These are phyloP conservation scores for Ceratina japonica DNA, from an alignment of 1,140 invertebrate genomes.

Conservation along the genomic window DNA sequence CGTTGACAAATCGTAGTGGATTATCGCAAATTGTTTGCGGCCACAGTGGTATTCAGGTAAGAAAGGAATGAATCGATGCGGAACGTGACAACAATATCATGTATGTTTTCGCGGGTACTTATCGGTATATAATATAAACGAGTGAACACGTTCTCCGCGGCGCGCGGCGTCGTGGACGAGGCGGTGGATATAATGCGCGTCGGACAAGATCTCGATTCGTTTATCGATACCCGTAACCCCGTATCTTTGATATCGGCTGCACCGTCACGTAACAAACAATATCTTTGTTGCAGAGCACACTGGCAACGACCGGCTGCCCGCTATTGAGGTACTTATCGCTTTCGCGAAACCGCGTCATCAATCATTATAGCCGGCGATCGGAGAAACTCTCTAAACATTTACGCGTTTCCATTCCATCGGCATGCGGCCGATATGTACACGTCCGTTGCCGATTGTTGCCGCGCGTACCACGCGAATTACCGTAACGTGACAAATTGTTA, in stretches of 20 bases:
- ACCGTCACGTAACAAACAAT: neutral
- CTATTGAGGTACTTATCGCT: conserved; percentile 33
- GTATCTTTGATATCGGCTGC: conserved; percentile 27
- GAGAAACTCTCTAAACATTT: conserved; percentile 33
- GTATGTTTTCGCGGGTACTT: conserved; percentile 27
- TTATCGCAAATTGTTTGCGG: no score
- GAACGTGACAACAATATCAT: conserved; percentile 44
- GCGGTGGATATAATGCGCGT: no score
- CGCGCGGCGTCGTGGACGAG: no score
- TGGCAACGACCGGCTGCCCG: neutral
- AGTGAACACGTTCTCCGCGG: no score
- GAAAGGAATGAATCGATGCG: conserved; percentile 32
- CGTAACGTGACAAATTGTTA: conserved; percentile 42
- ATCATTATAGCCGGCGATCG: conserved; percentile 33
- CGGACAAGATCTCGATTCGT: conserved; percentile 38
- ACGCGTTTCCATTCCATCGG: conserved; percentile 23
- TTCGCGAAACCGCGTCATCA: conserved; percentile 32
- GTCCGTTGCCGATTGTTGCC: conserved; percentile 29
- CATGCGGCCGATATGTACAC: neutral
- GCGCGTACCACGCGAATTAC: conserved; percentile 11
- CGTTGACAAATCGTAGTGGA: no score
- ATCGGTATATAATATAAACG: conserved; percentile 24
- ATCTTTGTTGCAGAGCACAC: conserved; percentile 1
- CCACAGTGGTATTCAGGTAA: neutral
- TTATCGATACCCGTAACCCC: conserved; percentile 21